A percentile compares a stretch with the other conserved stretches of the same genome.
Conservation (phyloP, 2,113 vertebrate species). For the Catharus minimus region DNA sequence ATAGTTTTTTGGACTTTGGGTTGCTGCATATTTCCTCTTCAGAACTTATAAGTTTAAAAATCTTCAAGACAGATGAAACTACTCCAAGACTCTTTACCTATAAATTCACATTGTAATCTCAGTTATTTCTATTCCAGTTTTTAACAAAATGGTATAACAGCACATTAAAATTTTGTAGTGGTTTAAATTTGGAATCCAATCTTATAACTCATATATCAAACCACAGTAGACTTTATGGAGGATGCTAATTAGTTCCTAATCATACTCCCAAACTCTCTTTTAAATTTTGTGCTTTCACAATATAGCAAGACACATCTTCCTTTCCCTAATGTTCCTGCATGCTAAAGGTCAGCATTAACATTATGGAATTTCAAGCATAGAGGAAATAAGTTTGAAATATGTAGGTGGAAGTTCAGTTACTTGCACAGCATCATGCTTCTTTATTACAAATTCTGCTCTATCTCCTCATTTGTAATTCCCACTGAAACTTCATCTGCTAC, state of each 20-base stretch:
- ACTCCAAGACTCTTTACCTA: background rate
- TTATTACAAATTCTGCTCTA: conserved; percentile 43
- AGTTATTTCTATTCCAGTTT: background rate
- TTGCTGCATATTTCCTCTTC: background rate
- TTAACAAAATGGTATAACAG: background rate
- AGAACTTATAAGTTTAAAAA: background rate
- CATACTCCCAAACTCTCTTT: background rate
- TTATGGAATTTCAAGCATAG: conserved; percentile 1
- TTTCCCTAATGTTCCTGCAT: background rate
- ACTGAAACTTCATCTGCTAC: conserved; percentile 9
- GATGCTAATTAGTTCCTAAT: background rate
- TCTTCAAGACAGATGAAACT: background rate
- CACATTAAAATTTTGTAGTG: background rate
- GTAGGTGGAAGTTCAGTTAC: background rate
- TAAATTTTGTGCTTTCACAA: background rate
- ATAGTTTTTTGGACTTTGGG: background rate
- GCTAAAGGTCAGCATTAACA: conserved; percentile 18
- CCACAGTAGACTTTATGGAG: background rate
- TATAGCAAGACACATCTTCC: background rate
- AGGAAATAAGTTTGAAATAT: conserved; percentile 16
- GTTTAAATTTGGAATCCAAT: background rate
- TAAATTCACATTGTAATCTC: background rate
- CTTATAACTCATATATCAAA: background rate
- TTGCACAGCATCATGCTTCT: background rate
- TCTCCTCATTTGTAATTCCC: conserved; percentile 44